These are phyloP conservation scores for Hypotaenidia okinawae DNA, from an alignment of 2,797 vertebrate genomes.

Conservation along the genomic window DNA sequence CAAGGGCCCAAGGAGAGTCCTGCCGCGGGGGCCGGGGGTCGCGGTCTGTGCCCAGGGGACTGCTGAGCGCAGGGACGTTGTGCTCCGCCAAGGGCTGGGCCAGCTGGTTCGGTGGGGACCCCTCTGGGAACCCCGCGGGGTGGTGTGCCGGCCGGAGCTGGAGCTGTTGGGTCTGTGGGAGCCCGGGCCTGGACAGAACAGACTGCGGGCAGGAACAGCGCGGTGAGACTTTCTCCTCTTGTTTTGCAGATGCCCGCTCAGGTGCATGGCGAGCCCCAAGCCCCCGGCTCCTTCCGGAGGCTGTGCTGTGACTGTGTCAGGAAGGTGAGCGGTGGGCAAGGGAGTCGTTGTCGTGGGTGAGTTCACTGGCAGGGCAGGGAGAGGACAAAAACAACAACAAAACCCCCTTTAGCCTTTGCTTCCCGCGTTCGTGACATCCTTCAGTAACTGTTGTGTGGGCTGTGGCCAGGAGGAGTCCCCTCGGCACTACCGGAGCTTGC, in stretches of 20 bases:
- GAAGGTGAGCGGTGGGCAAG: neutral
- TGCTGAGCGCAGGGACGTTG: neutral
- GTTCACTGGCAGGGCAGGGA: neutral
- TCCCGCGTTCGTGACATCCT: neutral
- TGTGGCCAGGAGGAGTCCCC: conserved; percentile 21
- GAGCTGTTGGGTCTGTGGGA: neutral
- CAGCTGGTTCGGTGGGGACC: neutral
- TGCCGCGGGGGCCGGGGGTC: neutral
- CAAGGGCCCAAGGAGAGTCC: neutral
- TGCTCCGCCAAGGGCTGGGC: neutral
- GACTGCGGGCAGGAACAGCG: neutral
- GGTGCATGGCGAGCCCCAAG: neutral
- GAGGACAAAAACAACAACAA: neutral
- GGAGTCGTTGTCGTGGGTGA: accelerated
- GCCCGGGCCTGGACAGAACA: neutral
- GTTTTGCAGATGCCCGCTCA: conserved; percentile 17
- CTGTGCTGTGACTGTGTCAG: neutral
- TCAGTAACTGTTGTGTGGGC: neutral
- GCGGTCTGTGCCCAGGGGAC: neutral
- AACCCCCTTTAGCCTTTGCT: neutral
- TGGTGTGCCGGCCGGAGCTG: too few relatives aligned
- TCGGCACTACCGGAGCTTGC: neutral
- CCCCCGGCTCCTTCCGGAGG: neutral
- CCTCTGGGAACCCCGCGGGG: accelerated
- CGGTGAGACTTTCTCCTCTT: neutral